Evolutionary conservation across 2,113 vertebrate species (phyloP), one percentile per base, ranked within the genome.

Genomic region (Lamprotornis superbus): DNA sequence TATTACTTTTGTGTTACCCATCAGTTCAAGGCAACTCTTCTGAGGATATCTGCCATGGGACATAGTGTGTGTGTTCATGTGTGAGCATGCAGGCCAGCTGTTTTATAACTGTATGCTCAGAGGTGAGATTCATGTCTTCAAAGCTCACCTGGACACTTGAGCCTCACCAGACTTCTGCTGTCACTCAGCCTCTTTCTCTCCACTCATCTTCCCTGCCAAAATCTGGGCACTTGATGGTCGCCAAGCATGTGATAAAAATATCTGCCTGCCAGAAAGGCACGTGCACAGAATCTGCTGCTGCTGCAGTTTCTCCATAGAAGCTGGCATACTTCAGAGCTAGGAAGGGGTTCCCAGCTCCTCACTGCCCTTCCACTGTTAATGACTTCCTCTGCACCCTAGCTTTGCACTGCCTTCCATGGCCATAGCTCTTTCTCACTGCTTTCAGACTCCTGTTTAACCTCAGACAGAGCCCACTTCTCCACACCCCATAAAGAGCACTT

Each of bases 181-280:
- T 71, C 60, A 30, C 27, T 80, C 80, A 80, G 13, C 5, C 21
- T 68, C 20, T 47, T 76, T 55, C 46, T 68, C 31, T 83, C 47
- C 19, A 24, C 11, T 83, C 46, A 77, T 73, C 21, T 42, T n/a
- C 19, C 28, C 21, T 5, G 8, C 30, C 80, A 89, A 77, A 91
- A 52, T n/a, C 49, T 69, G 27, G 22, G 20, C 0, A 1, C 20
- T 57, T 3, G 0, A 39, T 23, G 44, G 31, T 6, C 69, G 60
- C 67, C 53, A 86, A 86, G 64, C 28, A 78, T 2, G 3, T 5
- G 0, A 61, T 53, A 44, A 64, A 74, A 92, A 77, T 61, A 81
- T 82, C 67, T 96, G 82, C 56, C 52, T 81, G 46, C 60, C 86
- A 95, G 89, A 69, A 78, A 61, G 31, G n/a, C 7, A 15, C 11